Evolutionary conservation across 1,140 invertebrate genomes (phyloP).

Genomic region (Tetramorium parvispinum): DNA sequence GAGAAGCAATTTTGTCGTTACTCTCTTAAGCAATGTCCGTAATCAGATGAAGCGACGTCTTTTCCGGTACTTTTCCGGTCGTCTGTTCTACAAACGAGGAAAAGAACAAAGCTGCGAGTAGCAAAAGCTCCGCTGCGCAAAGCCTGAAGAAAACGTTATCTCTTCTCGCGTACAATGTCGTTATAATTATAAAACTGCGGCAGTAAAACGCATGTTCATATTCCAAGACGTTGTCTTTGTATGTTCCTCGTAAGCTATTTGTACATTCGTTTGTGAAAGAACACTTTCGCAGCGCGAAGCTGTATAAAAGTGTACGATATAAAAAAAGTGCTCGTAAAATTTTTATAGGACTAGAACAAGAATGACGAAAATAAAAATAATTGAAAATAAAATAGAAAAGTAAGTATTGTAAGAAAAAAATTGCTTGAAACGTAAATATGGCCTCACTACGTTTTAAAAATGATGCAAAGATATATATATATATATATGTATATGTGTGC

Average conservation of each 20-base stretch:
- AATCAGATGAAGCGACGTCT: constrained; percentile 17
- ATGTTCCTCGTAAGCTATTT: constrained; percentile 26
- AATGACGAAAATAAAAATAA: background rate
- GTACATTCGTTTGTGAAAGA: constrained; percentile 31
- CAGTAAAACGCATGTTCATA: constrained; percentile 42
- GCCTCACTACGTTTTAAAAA: background rate
- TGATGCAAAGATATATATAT: background rate
- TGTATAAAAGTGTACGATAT: background rate
- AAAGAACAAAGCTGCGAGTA: constrained; percentile 33
- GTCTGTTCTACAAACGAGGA: background rate
- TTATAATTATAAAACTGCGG: constrained; percentile 46
- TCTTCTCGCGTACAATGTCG: constrained; percentile 41
- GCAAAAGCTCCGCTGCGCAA: background rate
- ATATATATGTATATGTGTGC: too few species aligned
- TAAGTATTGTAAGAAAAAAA: background rate
- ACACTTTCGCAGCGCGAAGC: background rate
- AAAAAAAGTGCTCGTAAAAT: background rate
- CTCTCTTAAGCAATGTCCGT: background rate
- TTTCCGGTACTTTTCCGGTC: constrained; percentile 44
- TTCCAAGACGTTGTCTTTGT: constrained; percentile 25
- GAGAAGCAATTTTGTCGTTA: constrained; percentile 15
- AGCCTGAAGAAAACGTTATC: constrained; percentile 47
- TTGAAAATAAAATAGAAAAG: background rate
- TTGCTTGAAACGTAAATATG: background rate
- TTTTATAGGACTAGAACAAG: background rate